phyloP scores from a whole-genome alignment of 2,113 vertebrate genomes.

The Mirounga angustirostris region DNA sequence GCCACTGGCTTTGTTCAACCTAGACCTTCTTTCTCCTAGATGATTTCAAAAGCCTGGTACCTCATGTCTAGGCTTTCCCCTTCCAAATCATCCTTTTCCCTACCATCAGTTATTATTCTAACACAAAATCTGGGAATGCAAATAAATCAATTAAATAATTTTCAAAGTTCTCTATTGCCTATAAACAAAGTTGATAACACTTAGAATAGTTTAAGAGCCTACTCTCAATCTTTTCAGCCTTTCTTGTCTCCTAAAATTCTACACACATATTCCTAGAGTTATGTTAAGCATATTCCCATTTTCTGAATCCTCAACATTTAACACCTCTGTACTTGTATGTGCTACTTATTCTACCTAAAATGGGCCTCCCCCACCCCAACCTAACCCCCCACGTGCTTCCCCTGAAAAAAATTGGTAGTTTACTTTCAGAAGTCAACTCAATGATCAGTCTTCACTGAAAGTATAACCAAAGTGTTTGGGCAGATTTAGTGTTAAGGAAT shows the following conservation, averaged over 20 bases:
- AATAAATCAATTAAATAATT: not conserved
- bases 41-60: not conserved
- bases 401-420: not conserved
- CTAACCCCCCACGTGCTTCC: fast-evolving
- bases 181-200: not conserved
- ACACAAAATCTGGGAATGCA: not conserved
- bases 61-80: not conserved
- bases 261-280: too few relatives aligned
- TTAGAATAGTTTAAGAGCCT: not conserved
- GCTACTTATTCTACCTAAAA: not conserved
- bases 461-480: not conserved
- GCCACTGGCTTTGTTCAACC: not conserved
- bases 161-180: not conserved
- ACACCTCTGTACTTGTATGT: not conserved
- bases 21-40: not conserved
- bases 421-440: not conserved
- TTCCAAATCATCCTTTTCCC: not conserved
- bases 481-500: not conserved
- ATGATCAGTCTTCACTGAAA: not conserved
- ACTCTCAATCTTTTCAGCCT: not conserved
- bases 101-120: not conserved
- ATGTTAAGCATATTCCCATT: not conserved
- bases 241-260: not conserved
- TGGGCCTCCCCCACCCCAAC: fast-evolving
- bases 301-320: not conserved